Base-by-base conservation (phyloP, 2,797 vertebrate genomes). In the Takifugu rubripes region DNA sequence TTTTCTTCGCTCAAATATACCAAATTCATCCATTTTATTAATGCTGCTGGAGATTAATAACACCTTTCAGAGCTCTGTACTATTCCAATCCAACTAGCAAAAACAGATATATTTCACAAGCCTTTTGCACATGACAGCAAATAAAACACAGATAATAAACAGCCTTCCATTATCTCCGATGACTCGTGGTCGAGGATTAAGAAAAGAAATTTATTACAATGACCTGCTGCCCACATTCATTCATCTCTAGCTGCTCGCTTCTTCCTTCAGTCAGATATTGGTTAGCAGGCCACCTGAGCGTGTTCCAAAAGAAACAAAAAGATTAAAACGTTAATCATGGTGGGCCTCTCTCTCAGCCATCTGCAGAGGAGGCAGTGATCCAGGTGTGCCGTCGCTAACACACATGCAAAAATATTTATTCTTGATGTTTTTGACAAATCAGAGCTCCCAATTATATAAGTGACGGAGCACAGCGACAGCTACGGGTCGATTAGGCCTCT, bases 321-420 rank as follows among this genome's bases (percentile, higher is more conserved):
- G 76, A 84, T 87, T 90, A 84, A 85, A 84, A 82, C 78, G 67
- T 68, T 69, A 81, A 89, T 62, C 59, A 73, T 87, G 65, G 60
- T 68, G 68, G 67, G 55, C 70, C 50, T 69, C 64, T 72, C 21
- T 10, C 61, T 70, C 48, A 51, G 47, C 60, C 66, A 49, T 47
- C 9, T 21, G 21, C 21, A 21, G 21, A 21, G 21, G 21, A 21
- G 21, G 56, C 54, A 78, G 75, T 53, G 5, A 6, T 74, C 59
- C 47, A 3, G 56, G 56, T 49, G 50, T 55, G 47, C 63, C 56
- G 64, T 75, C 66, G 69, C 53, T 45, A 52, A 49, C 60, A 77
- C 63, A 61, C 10, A 21, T 47, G 59, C 43, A 52, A 49, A 53
- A 33, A 49, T 21, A 16, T 65, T 52, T 26, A 40, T 57, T 27